Base-by-base conservation (phyloP, 2,888 invertebrate species). In the Protophormia terraenovae region DNA sequence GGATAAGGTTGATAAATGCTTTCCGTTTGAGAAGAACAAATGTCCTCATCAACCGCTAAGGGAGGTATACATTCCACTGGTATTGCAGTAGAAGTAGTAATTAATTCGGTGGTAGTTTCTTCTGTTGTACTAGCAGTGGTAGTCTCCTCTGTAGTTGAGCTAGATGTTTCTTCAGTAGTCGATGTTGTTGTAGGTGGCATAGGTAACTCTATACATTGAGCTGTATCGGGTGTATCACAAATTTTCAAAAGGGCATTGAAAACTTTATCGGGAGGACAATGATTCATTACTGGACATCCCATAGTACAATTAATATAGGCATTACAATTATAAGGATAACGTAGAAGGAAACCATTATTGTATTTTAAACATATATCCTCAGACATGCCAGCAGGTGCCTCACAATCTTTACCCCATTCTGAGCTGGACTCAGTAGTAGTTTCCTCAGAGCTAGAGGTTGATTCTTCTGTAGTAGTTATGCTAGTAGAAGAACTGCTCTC, bases 221-320 rank as follows among this genome's bases (percentile, higher is more conserved):
- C 89, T 0, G 87, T 86, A 1, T 90, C 89, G 0, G 90, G 89
- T 24, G 90, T 89, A 83, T 90, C 90, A 55, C 90, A 90, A 47
- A 90, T 90, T 2, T 12, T 55, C 1, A 89, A 75, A 3, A 45
- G 0, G 1, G 41, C 3, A 86, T 90, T 90, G 29, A 90, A 90
- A 6, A 88, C 87, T 69, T 89, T 89, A 16, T 88, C 87, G 0
- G 62, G 16, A 1, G 84, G 81, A 27, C 90, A 90, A 47, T 89
- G 89, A 16, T 89, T 87, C 0, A 90, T 45, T 0, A 89, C 87
- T 0, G 89, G 88, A 84, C 87, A 89, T 22, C 81, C 83, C 3
- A 60, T 8, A 0, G 89, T 89, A 29, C 90, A 90, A 71, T 89
- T 90, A 5, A 90, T 87, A 14, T 90, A 90, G 3, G 89, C 89